Conservation (phyloP, 1,140 invertebrate species). For the Danaus melanippus region DNA sequence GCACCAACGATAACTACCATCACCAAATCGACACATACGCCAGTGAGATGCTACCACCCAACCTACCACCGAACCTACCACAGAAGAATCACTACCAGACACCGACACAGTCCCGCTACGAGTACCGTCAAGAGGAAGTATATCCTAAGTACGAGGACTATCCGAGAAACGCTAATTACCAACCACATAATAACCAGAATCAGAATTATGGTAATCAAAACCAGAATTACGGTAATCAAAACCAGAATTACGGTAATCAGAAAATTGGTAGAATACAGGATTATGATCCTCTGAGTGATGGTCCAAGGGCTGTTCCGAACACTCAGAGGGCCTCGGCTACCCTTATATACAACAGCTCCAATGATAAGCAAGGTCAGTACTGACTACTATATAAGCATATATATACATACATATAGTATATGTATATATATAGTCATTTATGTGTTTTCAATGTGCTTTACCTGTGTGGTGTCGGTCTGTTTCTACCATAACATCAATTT, state of each 20-base stretch:
- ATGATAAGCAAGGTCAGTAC: constrained; percentile 50
- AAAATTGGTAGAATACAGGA: constrained; percentile 83
- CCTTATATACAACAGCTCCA: constrained; percentile 83
- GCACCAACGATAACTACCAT: constrained; percentile 58
- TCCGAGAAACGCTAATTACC: constrained; percentile 53
- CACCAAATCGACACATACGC: constrained; percentile 65
- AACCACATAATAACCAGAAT: constrained; percentile 42
- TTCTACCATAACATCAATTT: no score
- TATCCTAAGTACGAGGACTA: constrained; percentile 51
- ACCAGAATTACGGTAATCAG: constrained; percentile 42
- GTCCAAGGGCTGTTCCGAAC: constrained; percentile 80
- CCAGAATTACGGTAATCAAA: constrained; percentile 28
- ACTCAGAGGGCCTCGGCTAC: constrained; percentile 83
- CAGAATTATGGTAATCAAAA: constrained; percentile 27
- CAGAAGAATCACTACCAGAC: constrained; percentile 59
- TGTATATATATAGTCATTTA: no score
- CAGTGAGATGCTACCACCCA: constrained; percentile 57
- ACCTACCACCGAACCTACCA: constrained; percentile 38
- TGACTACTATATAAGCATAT: neutral
- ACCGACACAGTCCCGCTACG: constrained; percentile 28
- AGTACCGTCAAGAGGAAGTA: constrained; percentile 33
- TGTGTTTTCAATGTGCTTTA: no score
- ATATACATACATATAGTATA: no score
- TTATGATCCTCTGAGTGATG: constrained; percentile 83
- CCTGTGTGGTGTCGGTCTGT: no score